Percentiles rank a stretch among this genome's conserved stretches.
These are phyloP conservation scores for Thera obeliscata DNA, from an alignment of 2,888 invertebrate species.

Conservation along the genomic window DNA sequence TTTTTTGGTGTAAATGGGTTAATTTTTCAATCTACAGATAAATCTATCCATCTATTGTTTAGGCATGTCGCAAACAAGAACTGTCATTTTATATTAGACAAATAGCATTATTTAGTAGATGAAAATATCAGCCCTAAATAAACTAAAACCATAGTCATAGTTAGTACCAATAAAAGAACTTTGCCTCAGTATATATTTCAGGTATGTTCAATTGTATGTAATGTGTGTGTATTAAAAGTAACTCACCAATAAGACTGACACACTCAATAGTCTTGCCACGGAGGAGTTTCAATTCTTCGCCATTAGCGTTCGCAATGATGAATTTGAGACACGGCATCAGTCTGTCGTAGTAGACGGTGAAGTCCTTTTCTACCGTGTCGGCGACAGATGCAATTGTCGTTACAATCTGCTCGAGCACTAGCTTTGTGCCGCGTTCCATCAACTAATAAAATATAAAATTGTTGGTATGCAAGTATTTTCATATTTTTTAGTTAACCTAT, in stretches of 20 bases:
- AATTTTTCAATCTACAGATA: too few relatives aligned
- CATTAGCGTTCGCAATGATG: slow-evolving; percentile 97
- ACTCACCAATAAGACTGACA: slow-evolving; percentile 96
- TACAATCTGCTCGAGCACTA: slow-evolving; percentile 99
- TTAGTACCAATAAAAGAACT: too few relatives aligned
- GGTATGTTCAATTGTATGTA: too few relatives aligned
- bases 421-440: slow-evolving; percentile 96
- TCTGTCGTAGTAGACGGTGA: slow-evolving; percentile 96
- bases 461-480: not conserved
- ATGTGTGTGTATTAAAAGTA: not conserved
- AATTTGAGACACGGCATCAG: slow-evolving; percentile 97
- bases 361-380: slow-evolving; percentile 98
- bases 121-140: too few relatives aligned
- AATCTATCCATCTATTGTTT: too few relatives aligned
- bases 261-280: slow-evolving; percentile 99
- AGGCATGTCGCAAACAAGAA: too few relatives aligned
- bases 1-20: not conserved
- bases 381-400: slow-evolving; percentile 99
- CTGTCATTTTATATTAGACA: too few relatives aligned
- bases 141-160: not conserved
- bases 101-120: too few relatives aligned
- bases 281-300: slow-evolving; percentile 93
- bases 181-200: too few relatives aligned
- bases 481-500: too few relatives aligned
- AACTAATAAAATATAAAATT: slow-evolving; percentile 76